Evolutionary conservation across 2,113 vertebrate species (phyloP), one percentile per base, ranked within the genome.

Genomic region (Smithornis capensis): DNA sequence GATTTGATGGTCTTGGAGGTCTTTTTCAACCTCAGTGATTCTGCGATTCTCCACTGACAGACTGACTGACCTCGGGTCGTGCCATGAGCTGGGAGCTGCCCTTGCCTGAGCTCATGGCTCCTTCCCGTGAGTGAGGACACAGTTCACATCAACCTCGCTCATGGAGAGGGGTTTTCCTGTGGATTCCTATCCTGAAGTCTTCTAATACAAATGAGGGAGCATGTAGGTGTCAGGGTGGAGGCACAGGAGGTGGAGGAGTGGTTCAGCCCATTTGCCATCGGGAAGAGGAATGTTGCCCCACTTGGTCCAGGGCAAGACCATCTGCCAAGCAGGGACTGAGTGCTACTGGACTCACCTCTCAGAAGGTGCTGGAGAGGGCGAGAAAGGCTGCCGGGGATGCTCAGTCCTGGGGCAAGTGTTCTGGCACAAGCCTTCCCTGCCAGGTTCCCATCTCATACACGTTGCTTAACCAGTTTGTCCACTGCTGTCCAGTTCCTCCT

Each of bases 231-330:
- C 4, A 12, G 73, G 56, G 17, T 12, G 21, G 56, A 81, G 64
- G 28, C 28, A 22, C 16, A 5, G 5, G 7, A 59, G 15, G 35
- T 21, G 38, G 25, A 89, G 68, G 23, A 42, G 47, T 4, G 18
- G 29, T 33, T 65, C 67, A 83, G 38, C 37, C 4, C 1, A 0
- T 28, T 13, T 3, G 7, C 44, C 79, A 24, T 11, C 0, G 0
- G 4, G 18, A 40, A 22, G 7, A 19, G 81, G 29, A 59, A 68
- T 21, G 14, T 14, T 44, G 35, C 21, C 37, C 28, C 1, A 2
- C 55, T 59, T 35, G 57, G 15, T 23, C 28, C 55, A 44, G 50
- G 45, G n/a, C 12, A 56, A 18, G 55, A 40, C 31, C 31, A 52
- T 28, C 44, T 56, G 27, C 31, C 8, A 44, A 62, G 70, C 45